A percentile compares a stretch with the other conserved stretches of the same genome.
Evolutionary conservation across 1,140 invertebrate genomes (phyloP).

Genomic region (Brachionus manjavacas): DNA sequence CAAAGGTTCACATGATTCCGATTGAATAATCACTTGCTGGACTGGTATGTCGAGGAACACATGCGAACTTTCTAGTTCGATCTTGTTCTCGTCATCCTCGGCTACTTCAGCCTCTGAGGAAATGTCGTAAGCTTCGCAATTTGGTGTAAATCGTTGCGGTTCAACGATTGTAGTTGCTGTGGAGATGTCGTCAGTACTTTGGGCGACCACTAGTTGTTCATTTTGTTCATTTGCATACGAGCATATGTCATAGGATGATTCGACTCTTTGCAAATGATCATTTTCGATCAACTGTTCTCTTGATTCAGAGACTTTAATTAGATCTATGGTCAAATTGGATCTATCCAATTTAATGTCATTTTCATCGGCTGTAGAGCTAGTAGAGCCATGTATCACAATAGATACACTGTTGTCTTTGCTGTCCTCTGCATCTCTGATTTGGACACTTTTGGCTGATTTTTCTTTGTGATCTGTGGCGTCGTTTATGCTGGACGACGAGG

Average conservation of each 20-base stretch:
- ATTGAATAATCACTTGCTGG: not conserved
- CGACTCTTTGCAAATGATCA: conserved; percentile 8
- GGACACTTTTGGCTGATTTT: not conserved
- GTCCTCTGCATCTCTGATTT: not conserved
- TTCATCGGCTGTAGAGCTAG: conserved; percentile 5
- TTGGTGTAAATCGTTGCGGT: not conserved
- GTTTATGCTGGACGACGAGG: not conserved
- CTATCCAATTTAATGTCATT: not conserved
- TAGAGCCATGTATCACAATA: not conserved
- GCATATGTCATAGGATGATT: not conserved
- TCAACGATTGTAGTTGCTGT: conserved; percentile 7
- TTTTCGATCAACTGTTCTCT: conserved; percentile 5
- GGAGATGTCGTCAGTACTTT: conserved; percentile 20
- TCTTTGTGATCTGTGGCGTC: not conserved
- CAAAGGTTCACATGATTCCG: conserved; percentile 38
- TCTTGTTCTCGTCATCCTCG: conserved; percentile 16
- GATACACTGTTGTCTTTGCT: not conserved
- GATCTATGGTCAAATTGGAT: not conserved
- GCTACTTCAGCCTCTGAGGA: conserved; percentile 36
- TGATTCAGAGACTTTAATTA: conserved; percentile 22
- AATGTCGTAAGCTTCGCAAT: not conserved
- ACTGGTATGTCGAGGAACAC: not conserved
- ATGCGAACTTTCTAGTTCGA: not conserved
- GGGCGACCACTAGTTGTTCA: not conserved
- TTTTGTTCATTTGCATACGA: not conserved